Evolutionary conservation across 1,140 invertebrate species (phyloP).

Genomic region (Drosophila triauraria): DNA sequence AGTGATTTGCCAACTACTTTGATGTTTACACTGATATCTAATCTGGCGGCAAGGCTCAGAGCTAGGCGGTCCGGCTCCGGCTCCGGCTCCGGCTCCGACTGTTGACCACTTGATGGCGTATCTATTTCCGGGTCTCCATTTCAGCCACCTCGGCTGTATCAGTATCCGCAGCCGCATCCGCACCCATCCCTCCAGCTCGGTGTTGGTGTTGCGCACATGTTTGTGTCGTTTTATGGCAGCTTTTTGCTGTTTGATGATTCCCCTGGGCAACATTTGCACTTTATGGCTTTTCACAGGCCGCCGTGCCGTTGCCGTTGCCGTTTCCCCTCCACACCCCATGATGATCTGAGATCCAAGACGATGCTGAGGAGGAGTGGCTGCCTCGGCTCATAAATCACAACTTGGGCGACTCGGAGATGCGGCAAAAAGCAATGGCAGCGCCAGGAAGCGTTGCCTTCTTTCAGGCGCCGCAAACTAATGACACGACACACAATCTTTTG

Average conservation of each 20-base stretch:
- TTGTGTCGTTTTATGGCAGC: slow-evolving; percentile 75
- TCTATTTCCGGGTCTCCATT: slow-evolving; percentile 59
- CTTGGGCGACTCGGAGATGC: slow-evolving; percentile 36
- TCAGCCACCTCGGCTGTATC: not conserved
- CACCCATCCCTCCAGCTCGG: not conserved
- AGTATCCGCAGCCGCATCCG: not conserved
- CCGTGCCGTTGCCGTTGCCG: slow-evolving; percentile 5
- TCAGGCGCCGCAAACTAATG: slow-evolving; percentile 37
- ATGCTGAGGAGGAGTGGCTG: slow-evolving; percentile 28
- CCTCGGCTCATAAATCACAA: slow-evolving; percentile 66
- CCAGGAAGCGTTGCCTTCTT: slow-evolving; percentile 32
- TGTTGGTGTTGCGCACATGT: slow-evolving; percentile 63
- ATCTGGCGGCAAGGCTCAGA: slow-evolving; percentile 42
- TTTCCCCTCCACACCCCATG: slow-evolving; percentile 15
- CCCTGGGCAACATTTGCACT: slow-evolving; percentile 77
- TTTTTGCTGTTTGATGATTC: slow-evolving; percentile 78
- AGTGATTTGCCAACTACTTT: slow-evolving; percentile 70
- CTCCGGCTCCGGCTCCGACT: slow-evolving; percentile 8
- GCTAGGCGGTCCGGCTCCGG: not conserved
- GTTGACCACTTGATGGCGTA: slow-evolving; percentile 72
- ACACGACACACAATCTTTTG: slow-evolving; percentile 42
- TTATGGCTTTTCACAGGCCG: slow-evolving; percentile 75
- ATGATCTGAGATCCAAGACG: slow-evolving; percentile 30
- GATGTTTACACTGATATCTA: slow-evolving; percentile 66
- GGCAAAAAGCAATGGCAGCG: not conserved